Percentiles rank a stretch among this genome's conserved stretches.
phyloP scores from a whole-genome alignment of 2,113 vertebrate genomes.

The Carassius auratus region DNA sequence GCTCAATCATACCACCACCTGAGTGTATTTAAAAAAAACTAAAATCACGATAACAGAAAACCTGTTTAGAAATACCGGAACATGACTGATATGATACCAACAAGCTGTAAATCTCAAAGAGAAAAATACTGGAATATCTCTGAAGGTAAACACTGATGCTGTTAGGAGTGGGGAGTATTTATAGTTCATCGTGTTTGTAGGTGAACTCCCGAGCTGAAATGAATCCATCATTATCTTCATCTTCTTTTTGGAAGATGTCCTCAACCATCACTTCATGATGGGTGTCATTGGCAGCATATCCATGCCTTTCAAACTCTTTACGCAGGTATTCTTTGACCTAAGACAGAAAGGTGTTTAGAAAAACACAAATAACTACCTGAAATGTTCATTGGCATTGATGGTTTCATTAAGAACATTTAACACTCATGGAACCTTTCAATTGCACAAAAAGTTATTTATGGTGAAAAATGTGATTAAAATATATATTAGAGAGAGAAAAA shows the following conservation, averaged over 20 bases:
- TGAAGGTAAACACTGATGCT: conserved; percentile 8
- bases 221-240: conserved; percentile 91
- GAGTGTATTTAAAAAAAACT: conserved; percentile 13
- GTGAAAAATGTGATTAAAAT: too few relatives aligned
- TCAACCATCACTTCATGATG: conserved; percentile 90
- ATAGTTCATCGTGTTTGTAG: conserved; percentile 93
- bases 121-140: not conserved
- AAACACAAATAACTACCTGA: not conserved
- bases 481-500: too few relatives aligned
- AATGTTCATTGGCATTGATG: too few relatives aligned
- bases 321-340: conserved; percentile 94
- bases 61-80: not conserved
- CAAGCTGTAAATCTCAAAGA: not conserved
- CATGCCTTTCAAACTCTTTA: conserved; percentile 92
- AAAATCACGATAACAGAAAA: not conserved
- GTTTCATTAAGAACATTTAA: too few relatives aligned
- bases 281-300: conserved; percentile 89
- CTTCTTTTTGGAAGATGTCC: conserved; percentile 95
- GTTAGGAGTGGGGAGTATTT: conserved; percentile 50
- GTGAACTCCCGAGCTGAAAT: conserved; percentile 97
- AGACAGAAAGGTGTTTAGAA: conserved; percentile 3
- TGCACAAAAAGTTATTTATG: not conserved
- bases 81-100: not conserved
- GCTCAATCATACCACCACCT: not conserved
- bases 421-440: too few relatives aligned